Conservation (phyloP, 2,888 invertebrate species). For the Synanthedon vespiformis region DNA sequence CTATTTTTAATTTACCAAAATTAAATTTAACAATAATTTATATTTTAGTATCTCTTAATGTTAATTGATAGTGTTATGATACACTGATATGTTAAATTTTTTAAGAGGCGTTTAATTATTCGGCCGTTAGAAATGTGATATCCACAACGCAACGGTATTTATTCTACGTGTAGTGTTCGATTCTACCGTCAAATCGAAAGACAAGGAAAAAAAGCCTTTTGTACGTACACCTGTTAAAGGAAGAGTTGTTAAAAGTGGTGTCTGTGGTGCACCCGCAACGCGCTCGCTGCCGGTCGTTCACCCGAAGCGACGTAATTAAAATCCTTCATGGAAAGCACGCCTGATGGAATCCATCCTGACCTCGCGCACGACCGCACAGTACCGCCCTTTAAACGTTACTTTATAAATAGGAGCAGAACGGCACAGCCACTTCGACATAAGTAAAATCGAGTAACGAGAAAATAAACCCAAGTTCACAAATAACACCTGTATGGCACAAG, state of each 20-base stretch:
- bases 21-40: no score
- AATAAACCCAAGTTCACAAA: background rate
- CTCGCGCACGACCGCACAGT: slow-evolving; percentile 50
- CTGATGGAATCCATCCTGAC: slow-evolving; percentile 64
- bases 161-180: background rate
- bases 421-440: background rate
- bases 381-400: slow-evolving; percentile 54
- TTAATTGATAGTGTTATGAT: no score
- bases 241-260: slow-evolving; percentile 37
- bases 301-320: slow-evolving; percentile 61
- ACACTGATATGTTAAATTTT: no score
- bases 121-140: no score
- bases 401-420: slow-evolving; percentile 52
- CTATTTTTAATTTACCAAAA: no score
- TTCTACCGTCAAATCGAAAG: background rate
- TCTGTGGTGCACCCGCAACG: slow-evolving; percentile 31
- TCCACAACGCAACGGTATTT: background rate
- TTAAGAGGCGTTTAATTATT: no score
- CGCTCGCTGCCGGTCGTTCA: slow-evolving; percentile 37
- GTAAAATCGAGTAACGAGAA: background rate
- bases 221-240: slow-evolving; percentile 20
- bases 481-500: no score
- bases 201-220: slow-evolving; percentile 6
- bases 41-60: no score
- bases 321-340: slow-evolving; percentile 66